phyloP scores from a whole-genome alignment of 2,797 vertebrate genomes.

The Chlorospingus flavigularis region DNA sequence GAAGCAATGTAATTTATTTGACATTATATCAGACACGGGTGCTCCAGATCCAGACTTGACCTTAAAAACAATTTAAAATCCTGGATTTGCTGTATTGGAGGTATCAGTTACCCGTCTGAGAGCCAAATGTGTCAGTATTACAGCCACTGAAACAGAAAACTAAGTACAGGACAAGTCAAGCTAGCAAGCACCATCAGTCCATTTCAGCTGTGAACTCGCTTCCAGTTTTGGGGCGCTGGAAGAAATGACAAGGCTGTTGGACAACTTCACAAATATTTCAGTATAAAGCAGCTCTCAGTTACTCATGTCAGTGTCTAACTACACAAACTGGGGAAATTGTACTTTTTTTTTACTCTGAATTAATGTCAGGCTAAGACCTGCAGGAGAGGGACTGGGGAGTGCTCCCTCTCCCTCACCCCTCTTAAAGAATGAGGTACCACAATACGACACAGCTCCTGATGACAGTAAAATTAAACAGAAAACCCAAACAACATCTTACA shows the following conservation, averaged over 20 bases:
- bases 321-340: not conserved
- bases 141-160: not conserved
- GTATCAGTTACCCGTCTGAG: not conserved
- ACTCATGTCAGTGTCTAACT: not conserved
- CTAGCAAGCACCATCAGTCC: not conserved
- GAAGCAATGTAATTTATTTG: conserved; percentile 54
- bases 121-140: not conserved
- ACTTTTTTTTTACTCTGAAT: not conserved
- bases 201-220: not conserved
- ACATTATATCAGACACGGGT: conserved; percentile 20
- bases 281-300: not conserved
- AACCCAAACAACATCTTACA: not conserved
- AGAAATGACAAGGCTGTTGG: not conserved
- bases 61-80: conserved; percentile 10
- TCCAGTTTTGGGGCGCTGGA: not conserved
- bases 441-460: not conserved
- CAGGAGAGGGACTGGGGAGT: not conserved
- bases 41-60: conserved; percentile 28
- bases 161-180: not conserved
- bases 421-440: not conserved
- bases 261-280: not conserved
- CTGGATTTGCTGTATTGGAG: not conserved
- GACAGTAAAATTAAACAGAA: not conserved
- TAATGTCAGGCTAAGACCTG: not conserved
- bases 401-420: not conserved